Evolutionary conservation across 2,888 invertebrate genomes (phyloP).

Genomic region (Eumerus sabulonum): DNA sequence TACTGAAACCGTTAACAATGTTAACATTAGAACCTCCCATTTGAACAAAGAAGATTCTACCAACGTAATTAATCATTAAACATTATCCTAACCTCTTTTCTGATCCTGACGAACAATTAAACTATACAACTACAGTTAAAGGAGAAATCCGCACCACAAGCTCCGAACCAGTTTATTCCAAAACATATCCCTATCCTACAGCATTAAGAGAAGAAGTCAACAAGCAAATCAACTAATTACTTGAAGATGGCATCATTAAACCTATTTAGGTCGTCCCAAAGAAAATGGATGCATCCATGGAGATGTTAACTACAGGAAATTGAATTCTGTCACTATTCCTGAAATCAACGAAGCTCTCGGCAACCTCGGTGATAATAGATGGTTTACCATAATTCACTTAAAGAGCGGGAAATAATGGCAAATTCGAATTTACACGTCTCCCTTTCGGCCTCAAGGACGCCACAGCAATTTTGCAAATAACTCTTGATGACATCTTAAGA

Average conservation of each 20-base stretch:
- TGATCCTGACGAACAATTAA: constrained; percentile 28
- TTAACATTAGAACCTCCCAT: constrained; percentile 22
- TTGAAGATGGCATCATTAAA: constrained; percentile 22
- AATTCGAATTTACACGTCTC: constrained; percentile 18
- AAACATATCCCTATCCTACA: constrained; percentile 37
- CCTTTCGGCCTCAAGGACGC: constrained; percentile 23
- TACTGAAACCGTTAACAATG: constrained; percentile 20
- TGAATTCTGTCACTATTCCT: constrained; percentile 25
- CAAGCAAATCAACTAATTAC: no score
- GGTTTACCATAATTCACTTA: constrained; percentile 34
- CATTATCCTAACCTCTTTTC: constrained; percentile 11
- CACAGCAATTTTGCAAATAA: constrained; percentile 15
- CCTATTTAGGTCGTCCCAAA: constrained; percentile 14
- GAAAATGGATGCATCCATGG: constrained; percentile 11
- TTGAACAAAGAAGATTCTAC: constrained; percentile 19
- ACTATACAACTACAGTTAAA: constrained; percentile 31
- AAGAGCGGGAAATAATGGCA: constrained; percentile 32
- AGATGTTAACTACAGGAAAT: constrained; percentile 40
- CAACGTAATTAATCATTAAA: constrained; percentile 16
- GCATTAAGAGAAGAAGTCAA: constrained; percentile 36
- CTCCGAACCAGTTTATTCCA: constrained; percentile 38
- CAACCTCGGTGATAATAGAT: constrained; percentile 18
- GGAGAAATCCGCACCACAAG: constrained; percentile 37
- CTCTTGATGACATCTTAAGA: constrained; percentile 20
- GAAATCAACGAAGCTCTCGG: constrained; percentile 28